These are phyloP conservation scores for Oscheius sp. DNA, from an alignment of 2,888 invertebrate species.

Conservation along the genomic window DNA sequence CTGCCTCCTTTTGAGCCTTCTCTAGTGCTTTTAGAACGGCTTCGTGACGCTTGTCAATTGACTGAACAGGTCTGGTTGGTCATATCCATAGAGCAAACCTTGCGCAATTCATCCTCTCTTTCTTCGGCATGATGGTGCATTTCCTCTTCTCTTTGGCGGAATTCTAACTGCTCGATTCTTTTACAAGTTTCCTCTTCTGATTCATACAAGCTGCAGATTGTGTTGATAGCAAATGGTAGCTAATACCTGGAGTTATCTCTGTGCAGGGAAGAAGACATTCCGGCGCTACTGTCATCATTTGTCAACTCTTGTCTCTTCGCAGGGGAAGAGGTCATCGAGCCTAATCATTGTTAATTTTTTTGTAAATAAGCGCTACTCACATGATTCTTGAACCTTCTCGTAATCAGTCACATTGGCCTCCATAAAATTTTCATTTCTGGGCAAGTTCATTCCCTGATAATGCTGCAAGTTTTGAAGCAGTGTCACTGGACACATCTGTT, in stretches of 20 bases:
- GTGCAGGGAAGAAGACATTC: background rate
- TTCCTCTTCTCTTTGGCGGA: conserved; percentile 15
- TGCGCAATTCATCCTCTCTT: conserved; percentile 10
- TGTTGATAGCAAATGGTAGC: background rate
- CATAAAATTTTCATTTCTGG: background rate
- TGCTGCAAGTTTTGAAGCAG: conserved; percentile 7
- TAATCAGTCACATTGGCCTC: too few relatives aligned
- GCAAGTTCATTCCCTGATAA: background rate
- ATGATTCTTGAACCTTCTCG: too few relatives aligned
- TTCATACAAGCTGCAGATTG: too few relatives aligned
- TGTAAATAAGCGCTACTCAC: too few relatives aligned
- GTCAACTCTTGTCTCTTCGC: background rate
- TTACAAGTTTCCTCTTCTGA: too few relatives aligned
- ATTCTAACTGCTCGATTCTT: background rate
- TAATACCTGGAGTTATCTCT: background rate
- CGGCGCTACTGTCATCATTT: background rate
- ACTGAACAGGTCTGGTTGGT: conserved; percentile 19
- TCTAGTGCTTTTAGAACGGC: conserved; percentile 43
- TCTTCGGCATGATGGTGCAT: background rate
- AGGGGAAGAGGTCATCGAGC: too few relatives aligned
- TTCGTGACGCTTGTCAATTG: conserved; percentile 32
- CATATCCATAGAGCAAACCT: background rate
- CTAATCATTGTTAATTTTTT: too few relatives aligned
- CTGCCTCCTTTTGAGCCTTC: conserved; percentile 44
- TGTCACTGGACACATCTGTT: conserved; percentile 11